Evolutionary conservation across 2,797 vertebrate species (phyloP).

Genomic region (Vespertilio murinus): DNA sequence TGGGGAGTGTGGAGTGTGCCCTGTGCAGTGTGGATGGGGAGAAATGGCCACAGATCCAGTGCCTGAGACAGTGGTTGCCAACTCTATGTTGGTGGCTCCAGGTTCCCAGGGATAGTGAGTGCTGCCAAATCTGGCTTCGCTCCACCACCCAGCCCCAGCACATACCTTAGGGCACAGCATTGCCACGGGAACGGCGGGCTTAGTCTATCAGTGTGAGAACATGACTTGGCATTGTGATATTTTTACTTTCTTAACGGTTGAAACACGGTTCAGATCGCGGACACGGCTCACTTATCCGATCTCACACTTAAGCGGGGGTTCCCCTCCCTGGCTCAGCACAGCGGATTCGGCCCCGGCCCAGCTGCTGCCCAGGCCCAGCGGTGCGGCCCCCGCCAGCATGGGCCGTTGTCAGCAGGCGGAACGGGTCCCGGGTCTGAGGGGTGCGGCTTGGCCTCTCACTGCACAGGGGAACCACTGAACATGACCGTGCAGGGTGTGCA

Average conservation of each 20-base stretch:
- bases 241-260: neutral
- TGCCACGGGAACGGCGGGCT: neutral
- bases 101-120: neutral
- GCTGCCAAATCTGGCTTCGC: neutral
- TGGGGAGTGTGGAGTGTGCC: too few species aligned
- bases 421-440: neutral
- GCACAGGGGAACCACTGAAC: neutral
- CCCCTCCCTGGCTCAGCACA: neutral
- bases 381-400: too few species aligned
- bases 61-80: too few species aligned
- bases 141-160: neutral
- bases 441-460: neutral
- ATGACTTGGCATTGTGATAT: neutral
- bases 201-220: neutral
- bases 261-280: neutral
- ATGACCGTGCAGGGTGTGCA: neutral
- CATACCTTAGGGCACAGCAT: neutral
- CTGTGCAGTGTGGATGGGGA: too few species aligned
- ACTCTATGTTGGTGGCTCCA: too few species aligned
- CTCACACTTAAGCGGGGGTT: neutral
- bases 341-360: neutral
- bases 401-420: accelerated
- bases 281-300: accelerated
- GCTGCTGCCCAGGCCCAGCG: neutral
- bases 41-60: too few species aligned